phyloP scores from a whole-genome alignment of 2,888 invertebrate genomes.

The Diarsia rubi region DNA sequence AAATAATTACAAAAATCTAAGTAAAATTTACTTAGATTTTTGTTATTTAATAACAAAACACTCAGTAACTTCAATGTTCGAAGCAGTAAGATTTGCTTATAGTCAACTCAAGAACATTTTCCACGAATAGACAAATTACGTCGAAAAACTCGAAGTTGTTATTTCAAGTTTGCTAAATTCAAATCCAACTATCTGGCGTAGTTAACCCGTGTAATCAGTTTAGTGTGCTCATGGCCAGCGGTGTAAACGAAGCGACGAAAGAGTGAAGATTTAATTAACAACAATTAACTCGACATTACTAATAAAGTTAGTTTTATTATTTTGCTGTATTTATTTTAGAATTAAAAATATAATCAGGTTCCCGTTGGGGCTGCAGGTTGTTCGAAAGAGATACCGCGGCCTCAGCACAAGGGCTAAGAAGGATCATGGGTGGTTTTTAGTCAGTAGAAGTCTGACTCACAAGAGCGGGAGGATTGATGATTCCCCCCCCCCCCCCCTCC shows the following conservation, averaged over 20 bases:
- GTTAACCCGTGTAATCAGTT: constrained; percentile 52
- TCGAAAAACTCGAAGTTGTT: constrained; percentile 17
- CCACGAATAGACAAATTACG: background rate
- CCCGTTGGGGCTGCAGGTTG: too few species aligned
- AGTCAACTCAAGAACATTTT: background rate
- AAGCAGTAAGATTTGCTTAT: background rate
- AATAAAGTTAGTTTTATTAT: constrained; percentile 18
- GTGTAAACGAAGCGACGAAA: constrained; percentile 40
- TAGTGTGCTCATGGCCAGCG: constrained; percentile 38
- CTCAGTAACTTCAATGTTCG: background rate
- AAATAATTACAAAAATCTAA: too few species aligned
- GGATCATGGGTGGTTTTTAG: too few species aligned
- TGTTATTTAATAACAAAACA: too few species aligned
- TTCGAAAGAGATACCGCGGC: too few species aligned
- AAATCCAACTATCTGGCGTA: constrained; percentile 43
- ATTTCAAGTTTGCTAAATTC: constrained; percentile 34
- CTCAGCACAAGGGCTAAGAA: too few species aligned
- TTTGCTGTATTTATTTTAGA: background rate
- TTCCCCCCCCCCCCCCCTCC: too few species aligned
- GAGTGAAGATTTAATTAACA: constrained; percentile 53
- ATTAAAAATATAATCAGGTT: too few species aligned
- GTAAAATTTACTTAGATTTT: too few species aligned
- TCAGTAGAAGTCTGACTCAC: too few species aligned
- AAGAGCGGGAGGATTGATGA: too few species aligned
- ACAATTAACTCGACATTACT: constrained; percentile 45